Base-by-base conservation (phyloP, 2,797 vertebrate species). In the Siniperca scherzeri region DNA sequence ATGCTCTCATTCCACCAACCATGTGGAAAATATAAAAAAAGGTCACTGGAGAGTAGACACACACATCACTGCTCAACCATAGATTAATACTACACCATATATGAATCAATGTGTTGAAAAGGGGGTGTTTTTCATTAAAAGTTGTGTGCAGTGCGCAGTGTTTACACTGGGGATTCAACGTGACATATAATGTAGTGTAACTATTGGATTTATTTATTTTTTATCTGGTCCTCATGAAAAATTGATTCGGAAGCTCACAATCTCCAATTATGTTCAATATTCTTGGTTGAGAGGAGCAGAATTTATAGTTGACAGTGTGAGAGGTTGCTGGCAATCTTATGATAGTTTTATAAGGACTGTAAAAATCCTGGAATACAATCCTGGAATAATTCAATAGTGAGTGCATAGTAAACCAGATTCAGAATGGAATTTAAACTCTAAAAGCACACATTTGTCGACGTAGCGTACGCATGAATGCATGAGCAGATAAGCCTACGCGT, bases 161-260 rank as follows among this genome's bases (percentile, higher is more conserved):
- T 66, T 74, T 65, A 66, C 80, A 44, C 66, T 2, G 44, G 64
- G 69, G 78, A 77, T 70, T 53, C 70, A 25, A 2, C 60, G 7
- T 78, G 78, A 85, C 84, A 82, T 78, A 83, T 77, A 70, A 46
- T 50, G 36, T 25, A 44, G 33, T 72, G 70, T 73, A 81, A 46
- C 36, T 60, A 79, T 84, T 52, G 82, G 74, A 77, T 85, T 84
- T 77, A 19, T 70, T n/a, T 27, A 27, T 27, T 17, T 53, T 81
- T 69, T 53, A 62, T 82, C 69, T 73, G 53, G 53, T 69, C 69
- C 66, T 83, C 52, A 72, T 87, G 57, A 82, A 89, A 90, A 70
- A 48, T 83, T 78, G 84, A 87, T 82, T 69, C 52, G 3, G 48
- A 14, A 33, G 71, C 80, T 67, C 66, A 60, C 36, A 25, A 16